Percentiles rank a stretch among this genome's conserved stretches.
phyloP scores from a whole-genome alignment of 2,113 vertebrate genomes.

The Cacatua alba region DNA sequence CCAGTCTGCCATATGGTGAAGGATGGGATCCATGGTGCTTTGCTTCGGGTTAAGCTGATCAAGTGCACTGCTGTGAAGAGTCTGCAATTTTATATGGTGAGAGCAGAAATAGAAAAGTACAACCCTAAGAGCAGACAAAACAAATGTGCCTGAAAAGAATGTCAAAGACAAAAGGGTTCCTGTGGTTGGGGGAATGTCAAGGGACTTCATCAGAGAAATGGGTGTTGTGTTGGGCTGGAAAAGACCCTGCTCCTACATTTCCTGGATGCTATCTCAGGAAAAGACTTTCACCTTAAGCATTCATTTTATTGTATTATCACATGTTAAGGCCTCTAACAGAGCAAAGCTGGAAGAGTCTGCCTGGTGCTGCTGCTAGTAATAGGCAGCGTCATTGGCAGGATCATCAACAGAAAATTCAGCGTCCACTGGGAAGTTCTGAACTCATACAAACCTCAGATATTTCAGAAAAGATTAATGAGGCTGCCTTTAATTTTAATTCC shows the following conservation, averaged over 20 bases:
- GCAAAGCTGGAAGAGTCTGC: background rate
- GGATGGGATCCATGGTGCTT: background rate
- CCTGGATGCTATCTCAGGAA: background rate
- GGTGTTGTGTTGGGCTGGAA: background rate
- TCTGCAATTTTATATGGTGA: background rate
- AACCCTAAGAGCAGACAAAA: background rate
- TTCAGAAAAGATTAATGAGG: background rate
- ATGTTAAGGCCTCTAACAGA: background rate
- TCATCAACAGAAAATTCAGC: background rate
- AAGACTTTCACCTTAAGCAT: background rate
- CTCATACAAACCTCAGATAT: background rate
- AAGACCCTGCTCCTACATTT: background rate
- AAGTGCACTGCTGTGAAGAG: background rate
- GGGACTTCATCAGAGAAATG: background rate
- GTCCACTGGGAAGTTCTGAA: background rate
- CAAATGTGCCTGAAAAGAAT: background rate
- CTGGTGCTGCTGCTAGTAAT: background rate
- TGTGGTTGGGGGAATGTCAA: background rate
- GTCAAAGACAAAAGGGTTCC: background rate
- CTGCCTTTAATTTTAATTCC: background rate
- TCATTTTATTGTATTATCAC: background rate
- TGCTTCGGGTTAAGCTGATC: background rate
- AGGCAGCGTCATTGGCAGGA: background rate
- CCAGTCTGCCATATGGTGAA: fast-evolving
- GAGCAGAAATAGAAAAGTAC: background rate